Conservation (phyloP, 1,140 invertebrate genomes). For the Drosophila equinoxialis region DNA sequence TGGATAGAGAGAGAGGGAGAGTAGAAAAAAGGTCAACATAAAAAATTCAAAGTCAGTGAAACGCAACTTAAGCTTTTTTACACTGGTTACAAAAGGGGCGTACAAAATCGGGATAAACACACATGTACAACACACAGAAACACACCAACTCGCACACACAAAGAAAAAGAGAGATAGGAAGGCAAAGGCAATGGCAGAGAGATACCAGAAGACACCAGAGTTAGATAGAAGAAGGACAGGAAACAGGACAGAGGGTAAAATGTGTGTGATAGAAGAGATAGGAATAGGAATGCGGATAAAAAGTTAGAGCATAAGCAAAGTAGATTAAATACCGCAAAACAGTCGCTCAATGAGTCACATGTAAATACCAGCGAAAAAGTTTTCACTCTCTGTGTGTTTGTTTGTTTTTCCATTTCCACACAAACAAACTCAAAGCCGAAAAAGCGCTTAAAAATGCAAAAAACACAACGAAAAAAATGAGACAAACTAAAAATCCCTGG, state of each 20-base stretch:
- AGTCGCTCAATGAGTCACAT: slow-evolving; percentile 76
- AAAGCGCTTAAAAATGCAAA: slow-evolving; percentile 72
- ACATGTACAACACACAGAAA: slow-evolving; percentile 66
- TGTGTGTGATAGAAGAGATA: neutral
- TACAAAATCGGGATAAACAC: slow-evolving; percentile 79
- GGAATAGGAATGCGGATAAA: slow-evolving; percentile 36
- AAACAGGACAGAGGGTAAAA: too few relatives aligned
- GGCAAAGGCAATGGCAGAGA: neutral
- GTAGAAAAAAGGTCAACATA: slow-evolving; percentile 61
- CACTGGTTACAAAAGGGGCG: slow-evolving; percentile 51
- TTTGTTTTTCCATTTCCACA: slow-evolving; percentile 19
- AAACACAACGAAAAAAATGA: slow-evolving; percentile 35
- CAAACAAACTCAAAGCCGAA: slow-evolving; percentile 57
- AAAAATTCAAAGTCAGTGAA: slow-evolving; percentile 81
- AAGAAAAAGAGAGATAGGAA: neutral
- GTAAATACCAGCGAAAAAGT: slow-evolving; percentile 61
- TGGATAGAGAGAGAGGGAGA: slow-evolving; percentile 13
- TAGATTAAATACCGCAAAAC: slow-evolving; percentile 81
- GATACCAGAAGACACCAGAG: too few relatives aligned
- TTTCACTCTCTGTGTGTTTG: slow-evolving; percentile 22
- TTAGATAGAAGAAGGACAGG: neutral
- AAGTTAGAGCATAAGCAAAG: slow-evolving; percentile 75
- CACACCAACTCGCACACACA: slow-evolving; percentile 14
- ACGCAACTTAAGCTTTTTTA: slow-evolving; percentile 79
- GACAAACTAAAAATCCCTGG: neutral